A percentile compares a stretch with the other conserved stretches of the same genome.
Evolutionary conservation across 2,888 invertebrate genomes (phyloP).

Genomic region (Drosophila eohydei): DNA sequence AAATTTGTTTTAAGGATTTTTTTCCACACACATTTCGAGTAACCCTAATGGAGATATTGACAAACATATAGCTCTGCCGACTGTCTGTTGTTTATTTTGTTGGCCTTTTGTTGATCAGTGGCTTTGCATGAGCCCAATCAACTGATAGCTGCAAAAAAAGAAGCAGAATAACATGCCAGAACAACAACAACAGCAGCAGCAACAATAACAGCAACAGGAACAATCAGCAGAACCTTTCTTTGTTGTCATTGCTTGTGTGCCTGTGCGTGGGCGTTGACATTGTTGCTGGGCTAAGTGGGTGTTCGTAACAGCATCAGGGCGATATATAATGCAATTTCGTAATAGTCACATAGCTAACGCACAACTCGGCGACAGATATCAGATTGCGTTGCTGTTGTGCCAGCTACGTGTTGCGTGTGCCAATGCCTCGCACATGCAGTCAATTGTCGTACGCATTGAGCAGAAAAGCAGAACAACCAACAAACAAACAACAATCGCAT

Average conservation of each 20-base stretch:
- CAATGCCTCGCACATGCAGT: constrained; percentile 4
- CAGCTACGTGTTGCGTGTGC: constrained; percentile 33
- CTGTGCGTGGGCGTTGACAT: constrained; percentile 10
- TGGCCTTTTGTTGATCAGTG: constrained; percentile 27
- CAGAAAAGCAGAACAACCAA: constrained; percentile 1
- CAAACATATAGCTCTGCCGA: constrained; percentile 10
- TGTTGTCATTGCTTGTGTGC: constrained; percentile 11
- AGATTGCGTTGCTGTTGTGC: constrained; percentile 17
- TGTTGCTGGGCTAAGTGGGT: constrained; percentile 7
- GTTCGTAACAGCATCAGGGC: constrained; percentile 2
- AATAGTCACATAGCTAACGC: constrained; percentile 35
- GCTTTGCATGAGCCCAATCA: constrained; percentile 35
- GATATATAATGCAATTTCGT: constrained; percentile 29
- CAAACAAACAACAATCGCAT: constrained; percentile 6
- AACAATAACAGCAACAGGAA: constrained; percentile 9
- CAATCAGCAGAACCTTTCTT: constrained; percentile 8
- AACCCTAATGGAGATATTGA: background rate
- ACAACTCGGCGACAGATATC: constrained; percentile 20
- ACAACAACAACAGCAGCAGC: constrained; percentile 2
- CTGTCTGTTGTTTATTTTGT: constrained; percentile 24
- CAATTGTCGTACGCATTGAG: constrained; percentile 17
- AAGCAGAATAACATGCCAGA: background rate
- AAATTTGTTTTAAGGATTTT: background rate
- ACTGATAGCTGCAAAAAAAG: constrained; percentile 23
- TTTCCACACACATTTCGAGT: background rate